Percentiles rank a stretch among this genome's conserved stretches.
phyloP scores from a whole-genome alignment of 1,140 invertebrate genomes.

The Megathymus violae region DNA sequence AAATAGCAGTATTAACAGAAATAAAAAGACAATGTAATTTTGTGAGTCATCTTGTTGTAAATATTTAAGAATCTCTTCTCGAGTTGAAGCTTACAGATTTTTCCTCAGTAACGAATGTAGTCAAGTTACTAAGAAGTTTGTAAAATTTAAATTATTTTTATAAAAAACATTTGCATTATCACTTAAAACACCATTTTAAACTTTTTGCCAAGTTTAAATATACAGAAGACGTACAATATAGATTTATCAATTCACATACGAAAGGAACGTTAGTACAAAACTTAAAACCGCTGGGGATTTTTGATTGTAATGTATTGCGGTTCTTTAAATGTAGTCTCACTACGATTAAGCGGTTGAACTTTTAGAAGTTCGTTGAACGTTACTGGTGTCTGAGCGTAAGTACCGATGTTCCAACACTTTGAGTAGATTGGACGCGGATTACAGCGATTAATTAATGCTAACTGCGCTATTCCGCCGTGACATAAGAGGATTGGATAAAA shows the following conservation, averaged over 20 bases:
- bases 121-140: too few species aligned
- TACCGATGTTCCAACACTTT: slow-evolving; percentile 29
- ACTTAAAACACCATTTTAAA: too few species aligned
- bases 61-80: too few species aligned
- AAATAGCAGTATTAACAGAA: too few species aligned
- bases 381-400: slow-evolving; percentile 11
- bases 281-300: slow-evolving; percentile 8
- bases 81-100: too few species aligned
- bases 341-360: slow-evolving; percentile 16
- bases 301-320: slow-evolving; percentile 3
- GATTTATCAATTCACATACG: not conserved
- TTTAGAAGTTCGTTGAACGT: slow-evolving; percentile 25
- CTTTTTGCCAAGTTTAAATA: too few species aligned
- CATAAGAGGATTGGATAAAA: slow-evolving; percentile 33
- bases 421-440: slow-evolving; percentile 17
- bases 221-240: too few species aligned
- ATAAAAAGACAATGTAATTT: too few species aligned
- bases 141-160: too few species aligned
- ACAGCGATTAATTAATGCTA: slow-evolving; percentile 31
- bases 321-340: slow-evolving; percentile 19
- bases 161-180: too few species aligned
- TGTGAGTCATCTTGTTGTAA: too few species aligned
- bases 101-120: too few species aligned
- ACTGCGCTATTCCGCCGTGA: slow-evolving; percentile 17
- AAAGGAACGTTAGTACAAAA: not conserved